Evolutionary conservation across 23 tunicate genomes (phyloP), one percentile per base, ranked within the genome.

Genomic region (Diplosoma virens): DNA sequence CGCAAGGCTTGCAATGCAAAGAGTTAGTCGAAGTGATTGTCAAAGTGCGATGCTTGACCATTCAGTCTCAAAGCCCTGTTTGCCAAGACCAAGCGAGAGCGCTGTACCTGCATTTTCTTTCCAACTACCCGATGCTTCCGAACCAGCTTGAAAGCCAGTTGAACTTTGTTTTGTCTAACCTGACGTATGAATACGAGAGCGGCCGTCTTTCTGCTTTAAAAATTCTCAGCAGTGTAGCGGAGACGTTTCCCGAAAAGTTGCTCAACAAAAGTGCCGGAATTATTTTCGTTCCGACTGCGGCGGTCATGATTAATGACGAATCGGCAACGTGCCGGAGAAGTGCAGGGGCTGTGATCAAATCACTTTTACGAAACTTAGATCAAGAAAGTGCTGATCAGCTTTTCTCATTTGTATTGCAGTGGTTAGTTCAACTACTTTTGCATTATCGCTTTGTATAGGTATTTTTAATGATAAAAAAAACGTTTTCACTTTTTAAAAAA

Each of bases 401-500:
- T 7, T 82, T 81, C 63, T 27, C 66, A 14, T 69, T 76, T 31
- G 77, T 76, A 14, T 11, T 84, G 45, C 87, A 90, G 23, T 90
- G 97, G 97, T 90, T 45, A 84, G 95, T 81, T 6, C 36, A 5
- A n/a, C n/a, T n/a, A n/a, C n/a, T n/a, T n/a, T n/a, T n/a, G n/a
- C n/a, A n/a, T n/a, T n/a, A n/a, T n/a, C n/a, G n/a, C n/a, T n/a
- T n/a, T n/a, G n/a, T n/a, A n/a, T n/a, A n/a, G n/a, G n/a, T n/a
- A n/a, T n/a, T n/a, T n/a, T n/a, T n/a, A n/a, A n/a, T n/a, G n/a
- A n/a, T n/a, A n/a, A n/a, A n/a, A n/a, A n/a, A n/a, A n/a, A n/a
- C n/a, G n/a, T n/a, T n/a, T n/a, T n/a, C n/a, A n/a, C n/a, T n/a
- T n/a, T n/a, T n/a, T n/a, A n/a, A n/a, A n/a, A n/a, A n/a, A n/a